A percentile compares a stretch with the other conserved stretches of the same genome.
phyloP scores from a whole-genome alignment of 2,113 vertebrate species.

The Cricetomys ansorgei region DNA sequence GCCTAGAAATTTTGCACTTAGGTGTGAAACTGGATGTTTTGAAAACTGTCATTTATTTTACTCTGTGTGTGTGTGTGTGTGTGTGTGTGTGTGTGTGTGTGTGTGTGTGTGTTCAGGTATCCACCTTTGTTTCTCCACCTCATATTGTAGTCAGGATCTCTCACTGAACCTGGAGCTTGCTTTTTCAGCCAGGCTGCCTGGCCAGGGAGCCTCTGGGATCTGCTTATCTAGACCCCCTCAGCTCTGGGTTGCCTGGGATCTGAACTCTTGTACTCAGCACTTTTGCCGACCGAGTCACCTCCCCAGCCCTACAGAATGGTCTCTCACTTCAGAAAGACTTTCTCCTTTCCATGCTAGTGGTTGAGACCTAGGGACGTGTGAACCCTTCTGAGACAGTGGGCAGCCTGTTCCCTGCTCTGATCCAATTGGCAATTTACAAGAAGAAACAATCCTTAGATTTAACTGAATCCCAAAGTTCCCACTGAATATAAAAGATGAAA shows the following conservation, averaged over 20 bases:
- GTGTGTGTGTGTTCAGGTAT: not conserved
- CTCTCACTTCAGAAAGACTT: not conserved
- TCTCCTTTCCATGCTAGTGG: not conserved
- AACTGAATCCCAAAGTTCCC: not conserved
- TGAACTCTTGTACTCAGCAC: not conserved
- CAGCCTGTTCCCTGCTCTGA: not conserved
- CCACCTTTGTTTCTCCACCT: not conserved
- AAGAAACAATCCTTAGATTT: constrained; percentile 31
- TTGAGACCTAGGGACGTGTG: not conserved
- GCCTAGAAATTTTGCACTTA: not conserved
- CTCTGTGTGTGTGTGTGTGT: not conserved
- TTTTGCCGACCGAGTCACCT: not conserved
- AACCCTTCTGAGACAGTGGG: not conserved
- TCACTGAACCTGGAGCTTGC: not conserved
- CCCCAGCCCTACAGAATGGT: no score
- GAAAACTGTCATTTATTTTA: not conserved
- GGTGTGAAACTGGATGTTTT: not conserved
- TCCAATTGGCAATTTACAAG: not conserved
- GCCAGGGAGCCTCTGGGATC: not conserved
- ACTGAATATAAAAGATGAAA: not conserved
- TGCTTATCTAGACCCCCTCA: not conserved
- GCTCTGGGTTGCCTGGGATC: not conserved
- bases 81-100: not conserved
- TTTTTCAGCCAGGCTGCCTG: not conserved
- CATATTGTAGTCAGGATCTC: not conserved